Evolutionary conservation across 2,888 invertebrate genomes (phyloP), one percentile per base, ranked within the genome.

Genomic region (Crocallis elinguaria): DNA sequence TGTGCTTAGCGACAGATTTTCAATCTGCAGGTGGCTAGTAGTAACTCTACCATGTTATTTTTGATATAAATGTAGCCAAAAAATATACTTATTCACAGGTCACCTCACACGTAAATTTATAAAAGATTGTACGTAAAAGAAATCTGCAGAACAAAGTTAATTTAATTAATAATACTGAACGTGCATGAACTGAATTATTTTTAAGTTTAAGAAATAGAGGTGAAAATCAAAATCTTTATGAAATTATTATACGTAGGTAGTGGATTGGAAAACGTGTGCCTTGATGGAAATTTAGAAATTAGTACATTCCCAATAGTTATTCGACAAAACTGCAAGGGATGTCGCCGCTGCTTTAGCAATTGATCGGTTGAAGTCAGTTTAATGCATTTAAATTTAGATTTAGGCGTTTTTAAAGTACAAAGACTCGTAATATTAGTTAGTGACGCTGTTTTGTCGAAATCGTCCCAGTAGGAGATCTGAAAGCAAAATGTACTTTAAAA

Each of bases 301-400:
- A 75, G 75, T 72, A 81, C 84, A 85, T 84, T 85, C 81, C 83
- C 75, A 69, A 71, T 68, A 69, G 62, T 66, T 70, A 69, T 70
- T 79, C 76, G 77, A 76, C 74, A 75, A 77, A 79, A 74, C 77
- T 82, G 79, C 75, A 68, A 60, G 56, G 66, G 60, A 56, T 42
- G 43, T 45, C 35, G 45, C 45, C 66, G 44, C 71, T 70, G 66
- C 63, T 66, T 58, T 71, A 64, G 75, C 70, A 69, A 76, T 75
- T 71, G 75, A 71, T 81, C 71, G 67, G 71, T 69, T 44, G 71
- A 79, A 82, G 81, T 86, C 80, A 78, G 75, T 77, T 71, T 64
- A 80, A 80, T 87, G 89, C 89, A 89, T 89, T 89, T 89, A 89
- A 79, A 75, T 61, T 74, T 89, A 88, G 87, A 64, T 79, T 84